Evolutionary conservation across 2,113 vertebrate genomes (phyloP), one percentile per base, ranked within the genome.

Genomic region (Tragelaphus buxtoni): DNA sequence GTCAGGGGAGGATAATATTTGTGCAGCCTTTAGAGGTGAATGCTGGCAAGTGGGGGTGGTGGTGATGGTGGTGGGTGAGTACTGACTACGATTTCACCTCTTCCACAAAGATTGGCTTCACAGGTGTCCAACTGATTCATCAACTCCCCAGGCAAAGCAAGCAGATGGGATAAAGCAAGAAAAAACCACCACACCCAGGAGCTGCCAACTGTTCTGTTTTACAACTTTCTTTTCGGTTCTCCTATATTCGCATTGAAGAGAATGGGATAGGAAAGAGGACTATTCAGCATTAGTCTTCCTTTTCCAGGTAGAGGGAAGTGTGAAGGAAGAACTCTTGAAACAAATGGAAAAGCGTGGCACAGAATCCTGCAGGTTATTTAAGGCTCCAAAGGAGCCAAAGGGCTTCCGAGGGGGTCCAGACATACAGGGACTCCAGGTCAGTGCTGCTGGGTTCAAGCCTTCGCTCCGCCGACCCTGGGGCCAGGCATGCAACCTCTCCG

Each of bases 51-150:
- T 32, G 45, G 2, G 3, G 32, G 14, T 2, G 18, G 26, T 17
- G 42, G 20, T 58, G 55, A 32, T 7, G 30, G 55, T 81, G 51
- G 18, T 26, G 0, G 10, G 12, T 12, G 51, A 30, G 11, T 32
- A 1, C 26, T 14, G 12, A 13, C 30, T 30, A 3, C 26, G 1
- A 0, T 1, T 30, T 18, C 39, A 3, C 9, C 12, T 32, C 4
- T 42, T 56, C 30, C 12, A 12, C 35, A 20, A 9, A 49, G n/a
- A 17, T 20, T 0, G 2, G 47, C 65, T 17, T 88, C 85, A 5
- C 12, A 13, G 1, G 2, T 10, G 26, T 42, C 55, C 35, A 3
- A 0, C 5, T 39, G 18, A 47, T n/a, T 11, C 13, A 16, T 1
- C 58, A 0, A n/a, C 7, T 51, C 17, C 39, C 16, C 24, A 9